These are phyloP conservation scores for Plebejus anna DNA, from an alignment of 2,888 invertebrate species.

Conservation along the genomic window DNA sequence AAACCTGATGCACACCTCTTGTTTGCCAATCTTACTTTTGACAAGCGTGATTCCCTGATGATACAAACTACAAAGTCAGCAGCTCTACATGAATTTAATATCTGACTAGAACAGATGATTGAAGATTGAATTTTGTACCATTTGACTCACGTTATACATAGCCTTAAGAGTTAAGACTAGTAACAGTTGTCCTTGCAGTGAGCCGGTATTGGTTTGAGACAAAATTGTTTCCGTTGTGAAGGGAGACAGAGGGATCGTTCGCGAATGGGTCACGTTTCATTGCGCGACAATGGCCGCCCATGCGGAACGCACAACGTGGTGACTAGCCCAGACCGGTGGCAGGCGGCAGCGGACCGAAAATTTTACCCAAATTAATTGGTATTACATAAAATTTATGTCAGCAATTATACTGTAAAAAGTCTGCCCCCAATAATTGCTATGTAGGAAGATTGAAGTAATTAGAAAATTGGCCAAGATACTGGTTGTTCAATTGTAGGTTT, in stretches of 20 bases:
- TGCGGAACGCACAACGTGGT: slow-evolving; percentile 53
- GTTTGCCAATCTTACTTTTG: background rate
- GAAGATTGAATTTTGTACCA: background rate
- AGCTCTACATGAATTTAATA: background rate
- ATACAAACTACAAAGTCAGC: background rate
- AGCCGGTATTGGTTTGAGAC: slow-evolving; percentile 36
- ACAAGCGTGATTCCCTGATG: background rate
- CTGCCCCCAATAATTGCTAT: slow-evolving; percentile 15
- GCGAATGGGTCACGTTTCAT: slow-evolving; percentile 64
- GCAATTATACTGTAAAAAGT: slow-evolving; percentile 29
- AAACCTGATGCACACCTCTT: background rate
- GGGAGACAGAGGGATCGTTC: slow-evolving; percentile 50
- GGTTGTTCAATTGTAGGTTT: background rate
- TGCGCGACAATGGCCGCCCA: slow-evolving; percentile 62
- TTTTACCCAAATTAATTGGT: slow-evolving; percentile 38
- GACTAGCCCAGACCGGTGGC: slow-evolving; percentile 44
- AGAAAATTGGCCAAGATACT: slow-evolving; percentile 1
- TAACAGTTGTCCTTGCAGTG: slow-evolving; percentile 30
- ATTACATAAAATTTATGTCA: slow-evolving; percentile 43
- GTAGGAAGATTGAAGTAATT: slow-evolving; percentile 8
- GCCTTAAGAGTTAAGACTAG: background rate
- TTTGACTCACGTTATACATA: background rate
- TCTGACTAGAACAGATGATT: background rate
- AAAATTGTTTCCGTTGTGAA: slow-evolving; percentile 53
- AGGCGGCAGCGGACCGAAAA: slow-evolving; percentile 32